Evolutionary conservation across 2,888 invertebrate species (phyloP), one percentile per base, ranked within the genome.

Genomic region (Volucella zonaria): DNA sequence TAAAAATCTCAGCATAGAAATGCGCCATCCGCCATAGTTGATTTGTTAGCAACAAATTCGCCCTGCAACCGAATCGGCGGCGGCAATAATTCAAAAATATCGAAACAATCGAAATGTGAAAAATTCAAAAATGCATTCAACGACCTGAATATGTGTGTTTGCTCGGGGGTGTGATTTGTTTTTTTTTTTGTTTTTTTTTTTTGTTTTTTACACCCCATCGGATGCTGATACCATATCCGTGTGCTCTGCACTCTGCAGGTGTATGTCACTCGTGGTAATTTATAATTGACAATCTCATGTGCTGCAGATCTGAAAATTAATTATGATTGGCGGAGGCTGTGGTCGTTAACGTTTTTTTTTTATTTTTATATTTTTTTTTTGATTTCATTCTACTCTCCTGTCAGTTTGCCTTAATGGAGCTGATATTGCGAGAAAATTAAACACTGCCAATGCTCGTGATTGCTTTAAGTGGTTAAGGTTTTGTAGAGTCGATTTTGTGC

Each of bases 11-110:
- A 68, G 68, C 75, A 61, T 54, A 74, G 67, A 73, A 59, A 18
- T 11, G 67, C 49, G 42, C 79, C 58, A 71, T 52, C 56, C 61
- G 51, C 61, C 23, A 64, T 58, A 73, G 68, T 64, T 78, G 78
- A 78, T 74, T 78, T 78, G 77, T 71, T 67, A 62, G 54, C 82
- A 77, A 77, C 82, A 82, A 82, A 82, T 73, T 71, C 82, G 66
- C 77, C 67, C 67, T 40, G 77, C 71, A 82, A 82, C 77, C 31
- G 31, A 31, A 31, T 31, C 31, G 31, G 31, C 31, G 31, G 67
- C 43, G 23, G 82, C 56, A 77, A 82, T 82, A 82, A 82, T 82
- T 78, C 73, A 82, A 78, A 73, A 78, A 68, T 74, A 73, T 78
- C 67, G 61, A 82, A 31, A 77, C 59, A 43, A 59, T 56, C 81